A percentile compares a stretch with the other conserved stretches of the same genome.
Conservation (phyloP, 1,140 invertebrate genomes). For the Drosophila sp. region DNA sequence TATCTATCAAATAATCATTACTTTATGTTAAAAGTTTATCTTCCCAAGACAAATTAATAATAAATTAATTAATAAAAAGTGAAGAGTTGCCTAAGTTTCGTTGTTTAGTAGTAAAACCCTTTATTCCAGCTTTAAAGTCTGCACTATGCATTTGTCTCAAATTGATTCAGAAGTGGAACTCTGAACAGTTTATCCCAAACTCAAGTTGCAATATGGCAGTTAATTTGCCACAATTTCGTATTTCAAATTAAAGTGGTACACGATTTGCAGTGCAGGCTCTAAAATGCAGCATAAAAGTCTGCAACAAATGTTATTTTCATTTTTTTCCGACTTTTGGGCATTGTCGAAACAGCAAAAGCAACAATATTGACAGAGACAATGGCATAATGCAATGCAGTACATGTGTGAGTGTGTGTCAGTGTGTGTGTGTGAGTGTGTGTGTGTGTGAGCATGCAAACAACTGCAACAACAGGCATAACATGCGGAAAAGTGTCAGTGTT, state of each 20-base stretch:
- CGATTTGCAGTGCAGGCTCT: constrained; percentile 55
- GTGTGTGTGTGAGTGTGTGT: constrained; percentile 19
- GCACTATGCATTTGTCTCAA: not conserved
- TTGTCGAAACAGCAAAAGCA: constrained; percentile 51
- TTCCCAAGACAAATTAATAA: too few relatives aligned
- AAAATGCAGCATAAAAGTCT: constrained; percentile 75
- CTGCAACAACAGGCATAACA: constrained; percentile 79
- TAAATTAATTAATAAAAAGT: too few relatives aligned
- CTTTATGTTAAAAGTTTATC: too few relatives aligned
- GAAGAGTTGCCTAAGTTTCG: too few relatives aligned
- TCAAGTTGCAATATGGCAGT: constrained; percentile 6
- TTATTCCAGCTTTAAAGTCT: not conserved
- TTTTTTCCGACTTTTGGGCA: constrained; percentile 48
- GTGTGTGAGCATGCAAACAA: constrained; percentile 63
- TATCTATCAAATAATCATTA: too few relatives aligned
- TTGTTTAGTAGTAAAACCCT: too few relatives aligned
- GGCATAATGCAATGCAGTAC: constrained; percentile 74
- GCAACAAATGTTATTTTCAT: constrained; percentile 73
- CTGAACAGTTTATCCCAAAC: constrained; percentile 13
- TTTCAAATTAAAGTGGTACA: constrained; percentile 57
- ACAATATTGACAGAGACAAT: constrained; percentile 80
- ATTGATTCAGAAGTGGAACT: constrained; percentile 1
- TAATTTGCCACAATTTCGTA: constrained; percentile 59
- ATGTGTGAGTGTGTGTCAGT: constrained; percentile 9
- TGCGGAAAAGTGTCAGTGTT: constrained; percentile 80